Evolutionary conservation across 2,797 vertebrate species (phyloP).

Genomic region (Sciurus vulgaris): DNA sequence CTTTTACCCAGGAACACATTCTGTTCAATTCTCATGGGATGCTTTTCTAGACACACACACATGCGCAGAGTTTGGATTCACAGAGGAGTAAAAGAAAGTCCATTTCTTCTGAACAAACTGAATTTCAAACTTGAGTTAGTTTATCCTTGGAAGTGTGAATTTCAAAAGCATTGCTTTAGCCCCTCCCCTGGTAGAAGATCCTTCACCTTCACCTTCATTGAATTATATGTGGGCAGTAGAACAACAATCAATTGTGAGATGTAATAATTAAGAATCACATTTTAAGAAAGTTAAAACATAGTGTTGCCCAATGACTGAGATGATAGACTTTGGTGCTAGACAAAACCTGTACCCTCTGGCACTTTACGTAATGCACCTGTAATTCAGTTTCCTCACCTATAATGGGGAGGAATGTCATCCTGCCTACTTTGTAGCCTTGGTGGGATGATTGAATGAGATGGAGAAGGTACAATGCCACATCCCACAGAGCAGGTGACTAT

Average conservation of each 20-base stretch:
- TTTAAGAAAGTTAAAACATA: neutral
- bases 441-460: neutral
- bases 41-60: neutral
- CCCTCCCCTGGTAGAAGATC: neutral
- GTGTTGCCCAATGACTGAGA: neutral
- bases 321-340: neutral
- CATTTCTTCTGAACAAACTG: neutral
- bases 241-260: neutral
- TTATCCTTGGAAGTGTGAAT: neutral
- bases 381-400: neutral
- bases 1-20: neutral
- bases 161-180: neutral
- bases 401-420: rapidly evolving
- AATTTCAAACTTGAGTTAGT: neutral
- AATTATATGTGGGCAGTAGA: neutral
- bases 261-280: neutral
- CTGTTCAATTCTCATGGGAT: neutral
- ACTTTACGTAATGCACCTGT: rapidly evolving
- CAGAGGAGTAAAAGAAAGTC: neutral
- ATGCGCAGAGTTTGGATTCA: neutral
- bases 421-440: neutral
- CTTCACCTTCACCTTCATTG: neutral
- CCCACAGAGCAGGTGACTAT: no score
- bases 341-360: neutral
- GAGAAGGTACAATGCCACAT: neutral